Base-by-base conservation (phyloP, 2,113 vertebrate species). In the Tricholaema leucomelas region DNA sequence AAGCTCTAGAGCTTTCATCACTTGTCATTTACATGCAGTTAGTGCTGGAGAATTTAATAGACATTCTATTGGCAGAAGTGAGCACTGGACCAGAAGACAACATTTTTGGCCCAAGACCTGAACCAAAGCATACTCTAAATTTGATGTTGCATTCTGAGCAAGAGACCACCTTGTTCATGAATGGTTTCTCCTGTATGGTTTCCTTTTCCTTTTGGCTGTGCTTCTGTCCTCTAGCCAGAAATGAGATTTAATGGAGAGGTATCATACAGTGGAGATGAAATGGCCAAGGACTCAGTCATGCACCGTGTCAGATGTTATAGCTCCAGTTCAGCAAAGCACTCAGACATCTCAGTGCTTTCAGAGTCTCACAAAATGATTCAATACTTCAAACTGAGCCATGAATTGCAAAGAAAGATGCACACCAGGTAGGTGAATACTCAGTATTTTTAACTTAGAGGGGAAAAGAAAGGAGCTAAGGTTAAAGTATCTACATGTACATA, bases 251-350 rank as follows among this genome's bases (percentile, higher is more conserved):
- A 88, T 83, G 75, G 33, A 77, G 44, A 56, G 48, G 64, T 93
- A 71, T 87, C 91, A 65, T 58, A n/a, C 3, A 58, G 75, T 20
- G 65, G 54, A 93, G 91, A 71, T 92, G 81, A 87, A 87, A 87
- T 48, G 52, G 79, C 81, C 64, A 67, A 80, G 42, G 75, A 64
- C 42, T 93, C 14, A 63, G 84, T 69, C 72, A 25, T 56, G 60
- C 55, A 76, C 84, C 74, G 81, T 89, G 64, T 73, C 85, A 91
- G 79, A 42, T 12, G 60, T 75, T 91, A 25, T 16, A 79, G 36
- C 64, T 93, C 31, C 56, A 74, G 75, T 54, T 84, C 74, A 52
- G 63, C 40, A 73, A 66, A 87, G 71, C 88, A 75, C 17, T 13
- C 31, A 56, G 84, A 84, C 78, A 82, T 50, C 38, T 2, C 1